These are phyloP conservation scores for Hyphantria cunea DNA, from an alignment of 1,140 invertebrate genomes.

Conservation along the genomic window DNA sequence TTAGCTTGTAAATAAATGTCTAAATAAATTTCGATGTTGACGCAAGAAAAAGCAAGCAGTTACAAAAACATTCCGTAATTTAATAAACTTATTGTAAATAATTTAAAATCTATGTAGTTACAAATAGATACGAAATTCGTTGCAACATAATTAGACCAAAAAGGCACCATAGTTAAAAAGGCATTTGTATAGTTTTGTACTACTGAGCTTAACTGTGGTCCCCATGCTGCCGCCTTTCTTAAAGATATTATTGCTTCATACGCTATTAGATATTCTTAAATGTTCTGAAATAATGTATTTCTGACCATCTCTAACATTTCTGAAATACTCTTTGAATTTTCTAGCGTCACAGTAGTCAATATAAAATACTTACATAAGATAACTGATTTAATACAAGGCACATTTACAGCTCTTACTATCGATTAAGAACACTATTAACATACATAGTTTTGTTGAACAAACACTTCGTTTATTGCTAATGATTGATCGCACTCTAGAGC, in stretches of 20 bases:
- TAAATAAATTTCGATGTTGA: too few relatives aligned
- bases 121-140: too few relatives aligned
- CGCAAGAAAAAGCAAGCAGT: too few relatives aligned
- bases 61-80: too few relatives aligned
- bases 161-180: constrained; percentile 31
- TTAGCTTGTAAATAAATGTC: too few relatives aligned
- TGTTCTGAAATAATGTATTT: constrained; percentile 12
- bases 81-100: too few relatives aligned
- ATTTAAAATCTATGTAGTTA: too few relatives aligned
- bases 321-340: constrained; percentile 16
- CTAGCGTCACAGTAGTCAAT: constrained; percentile 19
- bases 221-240: constrained; percentile 30
- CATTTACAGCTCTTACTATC: constrained; percentile 23
- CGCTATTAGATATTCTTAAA: constrained; percentile 10
- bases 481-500: neutral
- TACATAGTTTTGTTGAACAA: constrained; percentile 2
- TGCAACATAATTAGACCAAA: constrained; percentile 5
- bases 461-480: constrained; percentile 2
- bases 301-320: constrained; percentile 13
- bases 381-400: constrained; percentile 22
- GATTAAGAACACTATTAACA: constrained; percentile 2
- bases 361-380: neutral
- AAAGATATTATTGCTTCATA: constrained; percentile 16
- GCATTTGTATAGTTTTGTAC: constrained; percentile 32
- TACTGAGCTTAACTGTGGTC: constrained; percentile 34